phyloP scores from a whole-genome alignment of 2,113 vertebrate genomes.

The Strix uralensis region DNA sequence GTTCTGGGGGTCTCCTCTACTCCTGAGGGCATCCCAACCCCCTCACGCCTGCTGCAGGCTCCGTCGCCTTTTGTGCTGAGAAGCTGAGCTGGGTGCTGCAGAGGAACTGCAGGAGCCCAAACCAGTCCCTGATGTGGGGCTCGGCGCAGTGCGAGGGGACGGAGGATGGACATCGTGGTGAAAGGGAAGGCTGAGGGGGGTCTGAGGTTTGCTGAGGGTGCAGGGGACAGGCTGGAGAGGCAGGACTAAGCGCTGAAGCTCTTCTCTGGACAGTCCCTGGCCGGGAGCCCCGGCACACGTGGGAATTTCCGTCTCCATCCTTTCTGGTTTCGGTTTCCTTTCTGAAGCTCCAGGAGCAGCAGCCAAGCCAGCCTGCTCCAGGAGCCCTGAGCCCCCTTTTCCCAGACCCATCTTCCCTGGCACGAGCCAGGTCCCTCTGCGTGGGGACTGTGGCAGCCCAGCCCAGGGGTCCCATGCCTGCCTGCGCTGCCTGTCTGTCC shows the following conservation, averaged over 20 bases:
- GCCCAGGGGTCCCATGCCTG: too few relatives aligned
- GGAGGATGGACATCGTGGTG: background rate
- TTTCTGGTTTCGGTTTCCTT: background rate
- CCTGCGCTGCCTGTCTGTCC: background rate
- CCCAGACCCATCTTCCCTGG: background rate
- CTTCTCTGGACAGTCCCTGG: background rate
- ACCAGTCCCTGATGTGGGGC: background rate
- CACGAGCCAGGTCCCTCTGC: background rate
- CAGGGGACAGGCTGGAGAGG: background rate
- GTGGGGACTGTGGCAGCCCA: background rate
- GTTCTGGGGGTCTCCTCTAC: background rate
- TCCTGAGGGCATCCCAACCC: background rate
- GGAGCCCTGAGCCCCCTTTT: background rate
- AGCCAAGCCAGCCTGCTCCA: background rate
- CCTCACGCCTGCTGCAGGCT: fast-evolving
- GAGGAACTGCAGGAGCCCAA: background rate
- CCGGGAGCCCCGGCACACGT: background rate
- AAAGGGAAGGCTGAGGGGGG: background rate
- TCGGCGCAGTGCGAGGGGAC: fast-evolving
- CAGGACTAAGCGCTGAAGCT: background rate
- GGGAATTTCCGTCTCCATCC: background rate
- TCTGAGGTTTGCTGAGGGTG: background rate
- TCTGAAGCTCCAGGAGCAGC: background rate
- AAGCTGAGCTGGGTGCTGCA: background rate
- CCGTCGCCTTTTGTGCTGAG: background rate